These are phyloP conservation scores for Sapayoa aenigma DNA, from an alignment of 2,113 vertebrate genomes.

Conservation along the genomic window DNA sequence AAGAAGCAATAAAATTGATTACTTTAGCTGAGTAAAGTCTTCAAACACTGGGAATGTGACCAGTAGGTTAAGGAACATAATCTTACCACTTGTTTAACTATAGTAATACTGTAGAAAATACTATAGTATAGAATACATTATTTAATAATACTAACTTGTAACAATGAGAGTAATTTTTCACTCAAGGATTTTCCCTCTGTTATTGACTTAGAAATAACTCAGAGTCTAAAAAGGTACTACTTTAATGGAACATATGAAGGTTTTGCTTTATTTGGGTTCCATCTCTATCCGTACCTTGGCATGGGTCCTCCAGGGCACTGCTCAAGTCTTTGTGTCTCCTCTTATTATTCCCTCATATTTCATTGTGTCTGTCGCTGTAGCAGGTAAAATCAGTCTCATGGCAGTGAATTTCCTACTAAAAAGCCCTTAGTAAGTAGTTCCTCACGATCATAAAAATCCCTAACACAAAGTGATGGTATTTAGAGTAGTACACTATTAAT, in stretches of 20 bases:
- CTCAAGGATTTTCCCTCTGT: background rate
- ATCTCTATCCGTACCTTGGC: rapidly evolving
- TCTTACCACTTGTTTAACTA: background rate
- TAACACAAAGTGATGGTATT: background rate
- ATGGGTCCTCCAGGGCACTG: background rate
- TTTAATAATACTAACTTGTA: background rate
- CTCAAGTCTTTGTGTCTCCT: background rate
- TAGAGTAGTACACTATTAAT: background rate
- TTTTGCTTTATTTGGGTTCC: background rate
- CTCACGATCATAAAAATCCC: background rate
- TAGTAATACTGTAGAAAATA: background rate
- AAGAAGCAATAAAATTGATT: background rate
- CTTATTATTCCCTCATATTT: background rate
- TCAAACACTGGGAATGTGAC: background rate
- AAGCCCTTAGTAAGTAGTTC: background rate
- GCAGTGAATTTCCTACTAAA: background rate
- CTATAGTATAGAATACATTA: background rate
- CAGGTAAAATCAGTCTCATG: background rate
- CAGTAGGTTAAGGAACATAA: background rate
- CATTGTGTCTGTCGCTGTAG: background rate
- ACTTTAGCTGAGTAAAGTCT: background rate
- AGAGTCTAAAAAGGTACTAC: background rate
- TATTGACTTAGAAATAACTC: background rate
- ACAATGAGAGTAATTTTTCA: background rate
- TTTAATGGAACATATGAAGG: background rate